Evolutionary conservation across 2,888 invertebrate species (phyloP), one percentile per base, ranked within the genome.

Genomic region (Meghimatium bilineatum): DNA sequence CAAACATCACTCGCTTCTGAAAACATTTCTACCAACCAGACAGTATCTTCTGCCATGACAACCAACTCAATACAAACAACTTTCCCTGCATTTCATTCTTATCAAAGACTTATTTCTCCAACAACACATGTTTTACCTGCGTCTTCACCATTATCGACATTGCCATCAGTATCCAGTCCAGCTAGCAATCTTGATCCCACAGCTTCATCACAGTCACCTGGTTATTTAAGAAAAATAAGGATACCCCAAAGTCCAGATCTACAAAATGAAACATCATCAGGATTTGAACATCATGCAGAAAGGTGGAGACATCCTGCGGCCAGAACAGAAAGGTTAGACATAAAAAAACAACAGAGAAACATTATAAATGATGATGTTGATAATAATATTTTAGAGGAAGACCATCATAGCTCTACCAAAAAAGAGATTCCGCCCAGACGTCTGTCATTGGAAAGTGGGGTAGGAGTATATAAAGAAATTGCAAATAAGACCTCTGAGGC

Each of bases 371-470:
- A 76, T 38, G 67, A 76, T 49, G 66, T 52, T 49, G 72, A 74
- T 74, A 20, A 12, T 29, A 60, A 32, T 23, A 14, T 8, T 49
- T 29, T n/a, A 38, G 23, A 12, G 6, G 20, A 49, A 66, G 69
- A 77, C n/a, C 32, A 66, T 32, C 63, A 56, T 8, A 49, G 32
- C 23, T n/a, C 56, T 56, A 20, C 79, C 26, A 44, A 49, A 26
- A 72, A 71, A 26, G 71, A 69, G 0, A 72, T 74, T 14, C 74
- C 10, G 10, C 67, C 32, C 34, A 56, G 80, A n/a, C 79, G 84
- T 34, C 67, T 80, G n/a, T 84, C 84, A 8, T 67, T 84, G 75
- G 84, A 84, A 23, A 66, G 79, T 66, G 74, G 80, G 20, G 66
- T 80, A 0, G 49, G 80, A 26, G 20, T 79, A 66, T 84, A 84